Conservation (phyloP, 1,140 invertebrate species). For the Elymnias hypermnestra region DNA sequence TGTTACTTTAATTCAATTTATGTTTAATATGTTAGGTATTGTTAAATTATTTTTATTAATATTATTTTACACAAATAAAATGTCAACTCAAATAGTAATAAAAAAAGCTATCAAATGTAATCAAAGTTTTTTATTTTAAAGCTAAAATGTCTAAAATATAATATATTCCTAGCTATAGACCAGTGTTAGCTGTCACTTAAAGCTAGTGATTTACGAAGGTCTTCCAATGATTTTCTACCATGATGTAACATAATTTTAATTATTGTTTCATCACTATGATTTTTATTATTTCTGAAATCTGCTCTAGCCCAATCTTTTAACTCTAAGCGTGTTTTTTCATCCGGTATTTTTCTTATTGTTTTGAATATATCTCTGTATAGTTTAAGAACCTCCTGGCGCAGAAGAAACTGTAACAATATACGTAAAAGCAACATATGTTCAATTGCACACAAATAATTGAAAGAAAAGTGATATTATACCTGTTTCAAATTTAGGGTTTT, state of each 20-base stretch:
- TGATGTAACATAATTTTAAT: constrained; percentile 84
- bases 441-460: not conserved
- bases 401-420: constrained; percentile 80
- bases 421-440: constrained; percentile 3
- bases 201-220: constrained; percentile 80
- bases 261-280: constrained; percentile 80
- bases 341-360: constrained; percentile 80
- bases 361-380: constrained; percentile 84
- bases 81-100: not conserved
- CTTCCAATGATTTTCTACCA: constrained; percentile 81
- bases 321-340: constrained; percentile 78
- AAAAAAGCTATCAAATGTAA: not conserved
- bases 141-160: no score
- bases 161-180: not conserved
- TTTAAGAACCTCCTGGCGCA: constrained; percentile 85
- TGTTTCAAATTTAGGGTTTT: constrained; percentile 76
- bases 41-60: not conserved
- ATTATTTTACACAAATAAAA: no score
- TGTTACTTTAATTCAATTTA: not conserved
- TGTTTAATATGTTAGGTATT: not conserved
- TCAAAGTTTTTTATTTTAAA: no score
- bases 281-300: constrained; percentile 83
- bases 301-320: constrained; percentile 81
- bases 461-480: constrained; percentile 32
- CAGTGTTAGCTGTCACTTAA: constrained; percentile 60